These are phyloP conservation scores for Drosophila carrolli DNA, from an alignment of 1,140 invertebrate species.

Conservation along the genomic window DNA sequence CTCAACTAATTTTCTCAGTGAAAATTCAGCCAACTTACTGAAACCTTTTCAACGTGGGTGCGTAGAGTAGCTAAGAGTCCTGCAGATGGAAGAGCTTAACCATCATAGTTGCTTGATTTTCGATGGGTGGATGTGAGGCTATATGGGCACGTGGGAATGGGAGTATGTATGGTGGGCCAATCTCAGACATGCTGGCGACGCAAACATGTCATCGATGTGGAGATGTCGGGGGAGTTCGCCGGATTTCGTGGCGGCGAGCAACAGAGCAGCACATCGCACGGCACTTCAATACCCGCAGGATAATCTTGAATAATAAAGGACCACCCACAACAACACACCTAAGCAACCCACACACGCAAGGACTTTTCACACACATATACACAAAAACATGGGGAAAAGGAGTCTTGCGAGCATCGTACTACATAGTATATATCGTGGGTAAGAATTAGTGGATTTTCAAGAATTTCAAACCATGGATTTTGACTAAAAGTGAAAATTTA, in stretches of 20 bases:
- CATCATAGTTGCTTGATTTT: conserved; percentile 55
- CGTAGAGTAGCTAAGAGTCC: conserved; percentile 10
- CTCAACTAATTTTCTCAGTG: neutral
- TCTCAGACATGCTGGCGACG: conserved; percentile 78
- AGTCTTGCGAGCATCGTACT: neutral
- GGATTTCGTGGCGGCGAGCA: conserved; percentile 45
- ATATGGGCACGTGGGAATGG: neutral
- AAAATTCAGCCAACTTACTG: neutral
- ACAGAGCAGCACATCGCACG: conserved; percentile 31
- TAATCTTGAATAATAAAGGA: conserved; percentile 80
- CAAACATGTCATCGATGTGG: conserved; percentile 77
- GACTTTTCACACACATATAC: neutral
- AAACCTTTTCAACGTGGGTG: conserved; percentile 1
- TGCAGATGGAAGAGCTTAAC: conserved; percentile 23
- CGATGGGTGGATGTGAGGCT: conserved; percentile 3
- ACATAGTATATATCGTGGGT: neutral
- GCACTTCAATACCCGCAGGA: conserved; percentile 73
- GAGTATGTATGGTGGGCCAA: conserved; percentile 10
- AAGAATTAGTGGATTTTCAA: neutral
- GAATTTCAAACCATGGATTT: neutral
- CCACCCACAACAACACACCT: conserved; percentile 12
- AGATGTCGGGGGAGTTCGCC: conserved; percentile 14
- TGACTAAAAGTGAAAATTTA: too few relatives aligned
- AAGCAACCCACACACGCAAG: neutral
- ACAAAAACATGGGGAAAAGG: neutral